These are phyloP conservation scores for Zoroaster sp. DNA, from an alignment of 53 echinoderm and acorn worm genomes.

Conservation along the genomic window DNA sequence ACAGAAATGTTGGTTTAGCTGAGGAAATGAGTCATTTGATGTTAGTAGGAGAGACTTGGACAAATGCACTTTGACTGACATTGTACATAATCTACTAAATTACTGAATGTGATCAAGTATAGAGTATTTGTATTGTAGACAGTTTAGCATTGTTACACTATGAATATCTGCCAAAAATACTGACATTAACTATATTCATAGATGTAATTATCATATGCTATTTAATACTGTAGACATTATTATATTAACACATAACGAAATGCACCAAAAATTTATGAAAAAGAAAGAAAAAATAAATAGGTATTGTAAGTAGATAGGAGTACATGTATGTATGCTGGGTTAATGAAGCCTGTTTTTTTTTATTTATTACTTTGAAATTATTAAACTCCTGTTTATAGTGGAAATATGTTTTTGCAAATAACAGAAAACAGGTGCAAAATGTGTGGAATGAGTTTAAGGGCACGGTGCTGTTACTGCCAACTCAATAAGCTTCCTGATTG, in stretches of 20 bases:
- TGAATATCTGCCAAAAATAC: neutral
- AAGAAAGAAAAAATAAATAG: neutral
- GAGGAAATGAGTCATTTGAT: neutral
- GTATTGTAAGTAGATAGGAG: neutral
- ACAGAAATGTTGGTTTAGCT: neutral
- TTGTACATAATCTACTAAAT: neutral
- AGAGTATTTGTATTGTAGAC: neutral
- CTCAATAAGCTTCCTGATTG: neutral
- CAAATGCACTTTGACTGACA: neutral
- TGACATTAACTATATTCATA: slow-evolving; percentile 2
- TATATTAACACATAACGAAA: neutral
- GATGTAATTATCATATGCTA: neutral
- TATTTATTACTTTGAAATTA: neutral
- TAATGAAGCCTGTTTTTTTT: neutral
- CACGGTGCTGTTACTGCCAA: slow-evolving; percentile 3
- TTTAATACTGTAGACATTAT: slow-evolving; percentile 7
- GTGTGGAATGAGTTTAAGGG: neutral
- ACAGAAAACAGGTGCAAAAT: slow-evolving; percentile 9
- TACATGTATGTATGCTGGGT: neutral
- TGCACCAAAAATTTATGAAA: neutral
- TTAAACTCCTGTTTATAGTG: neutral
- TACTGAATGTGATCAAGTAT: neutral
- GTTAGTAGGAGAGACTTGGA: neutral
- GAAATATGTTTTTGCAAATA: neutral
- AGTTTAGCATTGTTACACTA: neutral